phyloP scores from a whole-genome alignment of 1,140 invertebrate species.

The Drosophila melanica region DNA sequence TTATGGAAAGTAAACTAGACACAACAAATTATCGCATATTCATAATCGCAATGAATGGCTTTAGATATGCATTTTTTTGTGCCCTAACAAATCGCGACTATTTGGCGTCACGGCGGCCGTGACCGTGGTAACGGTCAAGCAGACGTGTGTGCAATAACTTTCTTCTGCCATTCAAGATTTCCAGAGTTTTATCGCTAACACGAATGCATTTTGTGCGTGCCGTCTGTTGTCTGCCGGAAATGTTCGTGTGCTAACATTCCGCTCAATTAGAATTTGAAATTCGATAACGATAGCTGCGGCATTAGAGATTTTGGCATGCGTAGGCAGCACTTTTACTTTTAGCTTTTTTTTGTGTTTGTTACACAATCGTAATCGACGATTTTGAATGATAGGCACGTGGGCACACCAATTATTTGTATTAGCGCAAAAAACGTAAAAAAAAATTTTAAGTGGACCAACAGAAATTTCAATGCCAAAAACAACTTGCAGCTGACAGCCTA shows the following conservation, averaged over 20 bases:
- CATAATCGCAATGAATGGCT: constrained; percentile 17
- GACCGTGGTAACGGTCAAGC: constrained; percentile 11
- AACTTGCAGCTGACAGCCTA: constrained; percentile 1
- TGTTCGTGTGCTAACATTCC: neutral
- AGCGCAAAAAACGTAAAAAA: neutral
- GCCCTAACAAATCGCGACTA: neutral
- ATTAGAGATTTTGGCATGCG: neutral
- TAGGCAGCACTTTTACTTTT: constrained; percentile 54
- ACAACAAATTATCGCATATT: constrained; percentile 34
- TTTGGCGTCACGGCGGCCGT: constrained; percentile 4
- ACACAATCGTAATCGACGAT: constrained; percentile 42
- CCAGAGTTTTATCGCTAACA: neutral
- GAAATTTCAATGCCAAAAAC: constrained; percentile 31
- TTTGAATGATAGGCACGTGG: constrained; percentile 48
- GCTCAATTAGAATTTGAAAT: constrained; percentile 16
- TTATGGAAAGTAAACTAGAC: neutral
- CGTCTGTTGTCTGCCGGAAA: constrained; percentile 5
- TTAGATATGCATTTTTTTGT: neutral
- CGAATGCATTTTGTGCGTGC: neutral
- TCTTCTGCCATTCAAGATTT: constrained; percentile 16
- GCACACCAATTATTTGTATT: constrained; percentile 9
- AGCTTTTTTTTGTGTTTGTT: constrained; percentile 13
- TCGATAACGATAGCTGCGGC: constrained; percentile 22
- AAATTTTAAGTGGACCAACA: constrained; percentile 10
- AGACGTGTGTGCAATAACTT: constrained; percentile 28